Conservation (phyloP, 1,140 invertebrate species). For the Bombus impatiens region DNA sequence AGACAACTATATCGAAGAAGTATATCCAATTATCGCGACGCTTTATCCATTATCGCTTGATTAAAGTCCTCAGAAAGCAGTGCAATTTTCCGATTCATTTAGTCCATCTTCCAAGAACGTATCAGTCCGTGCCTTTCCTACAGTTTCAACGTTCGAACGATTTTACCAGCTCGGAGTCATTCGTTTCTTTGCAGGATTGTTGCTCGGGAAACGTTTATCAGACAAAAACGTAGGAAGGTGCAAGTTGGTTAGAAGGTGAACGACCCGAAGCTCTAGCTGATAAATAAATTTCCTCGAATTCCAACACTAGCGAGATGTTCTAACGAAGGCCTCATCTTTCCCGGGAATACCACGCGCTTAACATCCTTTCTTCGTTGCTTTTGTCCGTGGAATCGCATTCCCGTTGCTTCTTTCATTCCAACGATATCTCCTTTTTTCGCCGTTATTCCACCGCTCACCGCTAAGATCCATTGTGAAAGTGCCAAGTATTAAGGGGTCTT, state of each 20-base stretch:
- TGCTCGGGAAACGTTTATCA: background rate
- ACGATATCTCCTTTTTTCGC: slow-evolving; percentile 20
- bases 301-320: background rate
- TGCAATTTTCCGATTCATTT: too few species aligned
- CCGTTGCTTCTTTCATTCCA: slow-evolving; percentile 32
- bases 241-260: background rate
- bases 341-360: slow-evolving; percentile 17
- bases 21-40: background rate
- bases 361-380: slow-evolving; percentile 30
- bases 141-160: background rate
- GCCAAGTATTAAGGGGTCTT: slow-evolving; percentile 25
- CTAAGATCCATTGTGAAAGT: slow-evolving; percentile 44
- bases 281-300: background rate
- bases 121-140: background rate
- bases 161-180: background rate
- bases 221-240: background rate
- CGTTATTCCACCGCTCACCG: slow-evolving; percentile 37
- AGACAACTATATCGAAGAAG: too few species aligned
- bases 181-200: background rate
- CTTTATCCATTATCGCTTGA: background rate
- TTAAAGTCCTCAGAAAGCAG: background rate
- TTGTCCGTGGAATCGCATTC: slow-evolving; percentile 20
- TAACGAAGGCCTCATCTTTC: slow-evolving; percentile 9
- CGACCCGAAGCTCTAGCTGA: background rate
- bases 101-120: too few species aligned